Conservation (phyloP, 2,888 invertebrate species). For the Pandemis heparana region DNA sequence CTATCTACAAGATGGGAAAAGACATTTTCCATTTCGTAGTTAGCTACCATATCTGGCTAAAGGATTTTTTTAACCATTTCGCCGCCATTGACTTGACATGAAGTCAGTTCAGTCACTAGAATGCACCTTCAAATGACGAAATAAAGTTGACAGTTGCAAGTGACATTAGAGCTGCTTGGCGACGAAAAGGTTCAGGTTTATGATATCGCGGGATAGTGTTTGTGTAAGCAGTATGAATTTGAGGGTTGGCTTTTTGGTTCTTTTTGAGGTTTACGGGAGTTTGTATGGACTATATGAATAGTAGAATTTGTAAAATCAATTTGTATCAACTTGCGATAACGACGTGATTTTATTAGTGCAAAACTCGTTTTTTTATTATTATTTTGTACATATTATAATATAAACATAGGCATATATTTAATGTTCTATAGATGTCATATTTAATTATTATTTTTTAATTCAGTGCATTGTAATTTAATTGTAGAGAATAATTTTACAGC, state of each 20-base stretch:
- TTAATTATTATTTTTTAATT: slow-evolving; percentile 26
- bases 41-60: no score
- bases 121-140: no score
- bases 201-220: no score
- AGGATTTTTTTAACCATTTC: no score
- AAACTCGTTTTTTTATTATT: slow-evolving; percentile 19
- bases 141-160: no score
- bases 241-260: neutral
- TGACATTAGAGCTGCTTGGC: no score
- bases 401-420: slow-evolving; percentile 38
- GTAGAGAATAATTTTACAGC: slow-evolving; percentile 18
- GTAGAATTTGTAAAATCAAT: slow-evolving; percentile 6
- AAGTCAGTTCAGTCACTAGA: no score
- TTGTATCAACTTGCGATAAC: slow-evolving; percentile 10
- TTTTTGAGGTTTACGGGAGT: neutral
- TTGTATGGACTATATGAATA: neutral
- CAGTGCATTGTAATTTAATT: slow-evolving; percentile 9
- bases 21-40: no score
- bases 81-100: no score
- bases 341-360: slow-evolving; percentile 36
- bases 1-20: no score
- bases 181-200: no score
- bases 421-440: slow-evolving; percentile 42
- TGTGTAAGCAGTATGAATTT: no score
- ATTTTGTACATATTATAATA: slow-evolving; percentile 34